A percentile compares a stretch with the other conserved stretches of the same genome.
phyloP scores from a whole-genome alignment of 2,888 invertebrate species.

The Thalpophila matura region DNA sequence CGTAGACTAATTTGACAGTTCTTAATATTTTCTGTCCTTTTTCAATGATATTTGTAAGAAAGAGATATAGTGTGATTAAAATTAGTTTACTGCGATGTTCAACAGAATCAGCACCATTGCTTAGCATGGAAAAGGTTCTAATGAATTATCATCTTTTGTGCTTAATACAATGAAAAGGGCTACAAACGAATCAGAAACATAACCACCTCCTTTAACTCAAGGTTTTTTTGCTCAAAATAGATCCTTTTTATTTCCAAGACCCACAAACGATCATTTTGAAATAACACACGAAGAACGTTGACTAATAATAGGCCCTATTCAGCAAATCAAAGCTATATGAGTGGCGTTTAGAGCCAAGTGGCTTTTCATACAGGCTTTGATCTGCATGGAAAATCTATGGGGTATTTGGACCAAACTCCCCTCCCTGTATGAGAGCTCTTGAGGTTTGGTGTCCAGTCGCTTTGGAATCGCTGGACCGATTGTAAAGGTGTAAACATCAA shows the following conservation, averaged over 20 bases:
- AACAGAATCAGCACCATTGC: too few relatives aligned
- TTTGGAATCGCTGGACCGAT: slow-evolving; percentile 59
- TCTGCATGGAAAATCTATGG: slow-evolving; percentile 56
- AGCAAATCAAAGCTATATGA: slow-evolving; percentile 56
- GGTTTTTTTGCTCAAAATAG: slow-evolving; percentile 8
- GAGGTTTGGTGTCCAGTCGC: slow-evolving; percentile 55
- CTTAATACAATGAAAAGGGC: neutral
- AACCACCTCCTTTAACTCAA: neutral
- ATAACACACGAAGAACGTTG: slow-evolving; percentile 51
- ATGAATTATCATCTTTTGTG: too few relatives aligned
- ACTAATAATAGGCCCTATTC: slow-evolving; percentile 54
- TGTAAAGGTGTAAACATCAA: slow-evolving; percentile 64
- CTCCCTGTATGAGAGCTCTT: slow-evolving; percentile 36
- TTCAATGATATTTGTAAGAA: too few relatives aligned
- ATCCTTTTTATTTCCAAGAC: slow-evolving; percentile 25
- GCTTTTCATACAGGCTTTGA: slow-evolving; percentile 61
- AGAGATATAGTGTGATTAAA: too few relatives aligned
- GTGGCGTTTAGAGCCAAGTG: slow-evolving; percentile 61
- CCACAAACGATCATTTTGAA: slow-evolving; percentile 42
- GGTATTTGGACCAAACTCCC: slow-evolving; percentile 53
- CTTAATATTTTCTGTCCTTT: too few relatives aligned
- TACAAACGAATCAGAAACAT: slow-evolving; percentile 1
- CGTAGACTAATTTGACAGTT: too few relatives aligned
- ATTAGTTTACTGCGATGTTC: too few relatives aligned
- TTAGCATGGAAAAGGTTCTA: too few relatives aligned